Evolutionary conservation across 2,113 vertebrate species (phyloP).

Genomic region (Actenoides lindsayi): DNA sequence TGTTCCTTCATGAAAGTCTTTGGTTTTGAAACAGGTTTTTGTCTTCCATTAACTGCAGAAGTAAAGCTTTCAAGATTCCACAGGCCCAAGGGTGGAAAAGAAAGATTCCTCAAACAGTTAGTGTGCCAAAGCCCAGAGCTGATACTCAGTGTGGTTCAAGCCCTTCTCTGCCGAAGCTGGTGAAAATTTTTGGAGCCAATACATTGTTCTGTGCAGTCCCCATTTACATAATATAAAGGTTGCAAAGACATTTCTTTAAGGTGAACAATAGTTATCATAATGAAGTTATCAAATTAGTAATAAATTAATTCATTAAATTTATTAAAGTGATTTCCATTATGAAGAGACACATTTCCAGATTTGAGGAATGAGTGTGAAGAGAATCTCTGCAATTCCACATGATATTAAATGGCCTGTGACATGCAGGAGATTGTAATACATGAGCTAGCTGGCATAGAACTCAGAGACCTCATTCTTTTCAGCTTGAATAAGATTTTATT

Average conservation of each 20-base stretch:
- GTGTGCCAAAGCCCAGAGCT: background rate
- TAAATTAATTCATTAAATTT: background rate
- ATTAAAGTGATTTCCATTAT: background rate
- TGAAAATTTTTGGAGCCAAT: background rate
- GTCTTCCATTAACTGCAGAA: background rate
- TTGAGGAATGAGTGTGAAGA: background rate
- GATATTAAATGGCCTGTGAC: background rate
- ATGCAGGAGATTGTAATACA: background rate
- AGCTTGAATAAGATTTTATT: background rate
- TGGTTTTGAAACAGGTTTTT: background rate
- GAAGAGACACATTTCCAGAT: background rate
- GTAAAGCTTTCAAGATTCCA: background rate
- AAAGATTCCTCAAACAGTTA: background rate
- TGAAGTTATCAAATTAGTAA: background rate
- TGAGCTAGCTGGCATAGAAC: background rate
- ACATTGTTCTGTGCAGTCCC: background rate
- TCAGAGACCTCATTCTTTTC: background rate
- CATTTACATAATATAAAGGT: background rate
- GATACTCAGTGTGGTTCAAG: background rate
- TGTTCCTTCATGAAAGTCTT: background rate
- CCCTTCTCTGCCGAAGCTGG: background rate
- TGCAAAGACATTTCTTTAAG: background rate
- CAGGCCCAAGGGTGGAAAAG: background rate
- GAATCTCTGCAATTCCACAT: background rate
- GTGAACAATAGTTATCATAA: background rate